Base-by-base conservation (phyloP, 2,113 vertebrate species). In the Elephantulus edwardii region DNA sequence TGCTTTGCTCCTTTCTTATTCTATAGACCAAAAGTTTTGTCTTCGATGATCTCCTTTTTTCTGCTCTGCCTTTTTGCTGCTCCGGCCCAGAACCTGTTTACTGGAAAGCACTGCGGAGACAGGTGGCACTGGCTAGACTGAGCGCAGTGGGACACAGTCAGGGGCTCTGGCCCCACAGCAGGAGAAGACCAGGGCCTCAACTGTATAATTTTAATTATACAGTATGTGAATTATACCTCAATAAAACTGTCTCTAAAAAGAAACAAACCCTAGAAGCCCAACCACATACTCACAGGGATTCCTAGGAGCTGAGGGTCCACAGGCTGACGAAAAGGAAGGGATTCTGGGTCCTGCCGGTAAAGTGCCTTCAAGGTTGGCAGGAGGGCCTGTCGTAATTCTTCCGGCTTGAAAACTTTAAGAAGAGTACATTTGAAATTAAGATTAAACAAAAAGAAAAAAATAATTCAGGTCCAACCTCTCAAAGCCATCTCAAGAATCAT, bases 341-440 rank as follows among this genome's bases (percentile, higher is more conserved):
- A 99, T 97, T 99, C 99, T 0, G 99, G 99, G 97, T 99, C 99
- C 97, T 99, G 99, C 89, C 99, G 98, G 96, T 99, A 99, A 97
- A 99, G 97, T 96, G 99, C 98, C 96, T 99, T 99, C 97, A 99
- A 97, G 16, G 99, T 99, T 95, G 99, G 99, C 99, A 99, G 99
- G 95, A 99, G 98, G 2, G 99, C 98, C 98, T 99, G 99, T 33
- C 99, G 98, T 96, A 99, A 96, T 97, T 99, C 99, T 96, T 99
- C 99, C 4, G 99, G 99, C 96, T 99, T 99, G 96, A 99, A 99
- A 97, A 99, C 99, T 99, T 95, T 54, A 79, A 87, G 71, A 89
- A 93, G 48, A 77, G 60, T 86, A 70, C 6, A 33, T 95, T 48
- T 74, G 50, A 93, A 89, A 72, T 93, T 46, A 89, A 60, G 60